Conservation (phyloP, 2,888 invertebrate species). For the Plagodis dolabraria region DNA sequence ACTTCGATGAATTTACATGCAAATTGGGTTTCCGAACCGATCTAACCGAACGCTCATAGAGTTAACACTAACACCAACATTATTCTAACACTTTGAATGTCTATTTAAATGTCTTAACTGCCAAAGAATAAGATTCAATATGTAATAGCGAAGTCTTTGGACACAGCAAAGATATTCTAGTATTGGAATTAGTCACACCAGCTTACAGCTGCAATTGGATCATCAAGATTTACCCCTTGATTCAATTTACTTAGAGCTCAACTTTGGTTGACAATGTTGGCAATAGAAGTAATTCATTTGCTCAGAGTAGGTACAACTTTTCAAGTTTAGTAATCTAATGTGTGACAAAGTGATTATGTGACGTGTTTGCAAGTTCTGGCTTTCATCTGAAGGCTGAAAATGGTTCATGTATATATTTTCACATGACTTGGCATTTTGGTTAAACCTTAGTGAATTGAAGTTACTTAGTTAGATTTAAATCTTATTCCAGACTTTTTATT, state of each 20-base stretch:
- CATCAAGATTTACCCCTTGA: conserved; percentile 37
- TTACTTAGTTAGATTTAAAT: no score
- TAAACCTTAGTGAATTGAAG: no score
- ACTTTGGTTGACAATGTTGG: conserved; percentile 29
- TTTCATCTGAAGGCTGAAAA: conserved; percentile 2
- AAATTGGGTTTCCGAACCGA: conserved; percentile 77
- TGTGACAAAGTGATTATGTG: conserved; percentile 49
- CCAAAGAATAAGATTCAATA: conserved; percentile 35
- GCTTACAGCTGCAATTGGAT: conserved; percentile 47
- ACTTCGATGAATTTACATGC: conserved; percentile 79
- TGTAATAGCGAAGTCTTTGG: conserved; percentile 7
- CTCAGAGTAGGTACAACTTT: conserved; percentile 54
- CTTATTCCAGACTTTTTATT: no score
- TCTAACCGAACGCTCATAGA: conserved; percentile 70
- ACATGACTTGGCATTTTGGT: no score
- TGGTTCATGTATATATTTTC: no score
- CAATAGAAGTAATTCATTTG: conserved; percentile 29
- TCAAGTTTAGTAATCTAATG: conserved; percentile 56
- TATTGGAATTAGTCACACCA: conserved; percentile 56
- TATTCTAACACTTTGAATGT: neutral
- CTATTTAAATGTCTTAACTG: conserved; percentile 3
- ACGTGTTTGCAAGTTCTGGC: conserved; percentile 30
- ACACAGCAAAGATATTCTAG: conserved; percentile 39
- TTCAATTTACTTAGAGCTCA: conserved; percentile 33
- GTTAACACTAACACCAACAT: conserved; percentile 59